A percentile compares a stretch with the other conserved stretches of the same genome.
phyloP scores from a whole-genome alignment of 2,888 invertebrate genomes.

The Odontomyia ornata region DNA sequence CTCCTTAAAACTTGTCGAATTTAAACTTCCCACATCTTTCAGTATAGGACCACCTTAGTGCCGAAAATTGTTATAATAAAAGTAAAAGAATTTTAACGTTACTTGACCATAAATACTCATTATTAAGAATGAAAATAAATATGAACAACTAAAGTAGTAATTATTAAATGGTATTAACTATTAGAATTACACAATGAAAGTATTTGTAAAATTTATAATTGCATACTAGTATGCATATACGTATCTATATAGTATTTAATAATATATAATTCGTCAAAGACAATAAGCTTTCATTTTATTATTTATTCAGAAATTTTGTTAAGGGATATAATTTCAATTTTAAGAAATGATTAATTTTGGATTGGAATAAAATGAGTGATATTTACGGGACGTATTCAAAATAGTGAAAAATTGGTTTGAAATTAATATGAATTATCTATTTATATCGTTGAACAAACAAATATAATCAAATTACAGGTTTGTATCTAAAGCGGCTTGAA shows the following conservation, averaged over 20 bases:
- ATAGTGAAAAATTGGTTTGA: no score
- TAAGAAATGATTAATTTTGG: neutral
- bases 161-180: conserved; percentile 13
- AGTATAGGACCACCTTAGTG: conserved; percentile 49
- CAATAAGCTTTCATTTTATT: conserved; percentile 47
- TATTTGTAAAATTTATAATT: conserved; percentile 20
- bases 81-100: conserved; percentile 37
- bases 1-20: conserved; percentile 39
- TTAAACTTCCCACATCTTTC: conserved; percentile 39
- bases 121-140: neutral
- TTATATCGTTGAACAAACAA: no score
- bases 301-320: conserved; percentile 27
- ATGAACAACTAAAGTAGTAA: neutral
- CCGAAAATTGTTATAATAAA: conserved; percentile 47
- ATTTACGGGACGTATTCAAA: no score
- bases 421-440: no score
- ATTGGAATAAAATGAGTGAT: neutral
- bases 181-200: neutral
- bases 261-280: conserved; percentile 42
- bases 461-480: no score
- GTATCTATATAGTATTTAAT: neutral
- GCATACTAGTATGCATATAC: neutral
- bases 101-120: neutral
- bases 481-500: no score
- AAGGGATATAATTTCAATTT: neutral